These are phyloP conservation scores for Hystrix brachyura DNA, from an alignment of 2,113 vertebrate species.

Conservation along the genomic window DNA sequence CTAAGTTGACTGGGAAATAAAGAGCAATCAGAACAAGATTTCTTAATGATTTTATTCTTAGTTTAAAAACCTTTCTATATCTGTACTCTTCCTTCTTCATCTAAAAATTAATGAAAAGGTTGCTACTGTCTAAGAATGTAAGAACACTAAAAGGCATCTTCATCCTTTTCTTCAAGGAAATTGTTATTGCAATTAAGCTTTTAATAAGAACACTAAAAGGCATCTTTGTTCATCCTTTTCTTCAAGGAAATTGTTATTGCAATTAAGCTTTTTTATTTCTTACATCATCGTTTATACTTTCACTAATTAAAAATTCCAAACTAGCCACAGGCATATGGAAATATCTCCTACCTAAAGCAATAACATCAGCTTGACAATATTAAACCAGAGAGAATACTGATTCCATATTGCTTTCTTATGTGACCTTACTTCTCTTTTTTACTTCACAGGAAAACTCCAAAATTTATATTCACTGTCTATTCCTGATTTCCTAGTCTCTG, in stretches of 20 bases:
- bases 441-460: neutral
- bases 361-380: neutral
- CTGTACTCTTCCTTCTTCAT: neutral
- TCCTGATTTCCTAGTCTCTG: neutral
- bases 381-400: neutral
- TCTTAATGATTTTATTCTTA: slow-evolving; percentile 22
- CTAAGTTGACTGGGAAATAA: slow-evolving; percentile 54
- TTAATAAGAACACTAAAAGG: neutral
- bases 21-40: slow-evolving; percentile 39
- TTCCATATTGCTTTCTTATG: neutral
- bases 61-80: neutral
- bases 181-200: neutral
- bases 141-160: neutral
- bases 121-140: neutral
- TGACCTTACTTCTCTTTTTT: neutral
- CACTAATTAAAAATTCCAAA: neutral
- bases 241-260: neutral
- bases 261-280: neutral
- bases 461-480: neutral
- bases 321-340: neutral
- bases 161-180: neutral
- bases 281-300: neutral
- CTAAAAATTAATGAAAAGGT: slow-evolving; percentile 8
- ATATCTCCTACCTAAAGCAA: neutral
- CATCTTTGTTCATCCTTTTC: neutral